These are phyloP conservation scores for Druon quercuslanigerum DNA, from an alignment of 1,140 invertebrate species.

Conservation along the genomic window DNA sequence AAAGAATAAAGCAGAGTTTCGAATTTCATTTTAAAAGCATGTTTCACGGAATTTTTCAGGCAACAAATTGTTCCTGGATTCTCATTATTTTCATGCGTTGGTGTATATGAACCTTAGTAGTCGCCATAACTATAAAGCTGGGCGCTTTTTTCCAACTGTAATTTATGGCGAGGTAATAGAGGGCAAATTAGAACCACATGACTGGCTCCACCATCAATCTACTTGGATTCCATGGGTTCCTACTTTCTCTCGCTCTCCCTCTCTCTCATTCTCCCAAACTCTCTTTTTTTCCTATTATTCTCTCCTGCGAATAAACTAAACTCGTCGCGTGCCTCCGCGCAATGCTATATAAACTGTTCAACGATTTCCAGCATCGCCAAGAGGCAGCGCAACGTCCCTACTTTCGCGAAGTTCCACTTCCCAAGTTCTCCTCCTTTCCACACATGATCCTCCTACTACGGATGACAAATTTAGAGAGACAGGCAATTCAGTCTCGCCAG, in stretches of 20 bases:
- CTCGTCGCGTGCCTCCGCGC: constrained; percentile 48
- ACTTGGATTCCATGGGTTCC: constrained; percentile 34
- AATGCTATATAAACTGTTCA: constrained; percentile 37
- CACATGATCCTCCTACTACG: not conserved
- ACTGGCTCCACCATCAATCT: constrained; percentile 61
- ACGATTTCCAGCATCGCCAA: constrained; percentile 40
- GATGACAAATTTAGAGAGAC: not conserved
- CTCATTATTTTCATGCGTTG: not conserved
- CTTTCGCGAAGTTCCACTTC: not conserved
- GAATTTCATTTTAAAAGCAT: not conserved
- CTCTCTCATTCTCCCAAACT: constrained; percentile 9
- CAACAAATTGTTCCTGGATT: constrained; percentile 1
- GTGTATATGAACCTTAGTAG: constrained; percentile 10
- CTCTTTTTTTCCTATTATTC: not conserved
- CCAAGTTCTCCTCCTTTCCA: not conserved
- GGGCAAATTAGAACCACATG: constrained; percentile 66
- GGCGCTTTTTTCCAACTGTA: constrained; percentile 38
- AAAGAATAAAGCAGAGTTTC: not conserved
- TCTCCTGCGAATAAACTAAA: constrained; percentile 52
- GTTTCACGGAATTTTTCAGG: not conserved
- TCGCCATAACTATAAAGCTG: constrained; percentile 53
- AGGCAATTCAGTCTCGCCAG: not conserved
- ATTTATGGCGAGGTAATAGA: constrained; percentile 66
- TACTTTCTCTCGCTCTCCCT: constrained; percentile 27
- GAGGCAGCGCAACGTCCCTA: constrained; percentile 27